A percentile compares a stretch with the other conserved stretches of the same genome.
Evolutionary conservation across 2,888 invertebrate species (phyloP).

Genomic region (Diarsia mendica): DNA sequence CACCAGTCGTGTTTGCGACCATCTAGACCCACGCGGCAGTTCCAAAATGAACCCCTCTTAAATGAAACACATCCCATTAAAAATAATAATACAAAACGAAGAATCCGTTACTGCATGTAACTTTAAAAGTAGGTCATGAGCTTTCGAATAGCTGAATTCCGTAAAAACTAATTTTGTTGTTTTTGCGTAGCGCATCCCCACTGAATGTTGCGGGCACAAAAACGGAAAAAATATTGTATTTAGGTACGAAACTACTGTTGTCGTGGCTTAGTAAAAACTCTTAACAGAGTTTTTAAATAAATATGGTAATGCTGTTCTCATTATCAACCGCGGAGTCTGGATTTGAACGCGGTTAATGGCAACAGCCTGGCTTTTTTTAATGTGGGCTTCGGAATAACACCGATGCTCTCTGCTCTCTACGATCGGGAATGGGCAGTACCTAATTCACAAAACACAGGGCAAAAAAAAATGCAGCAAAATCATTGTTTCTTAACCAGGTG

Average conservation of each 20-base stretch:
- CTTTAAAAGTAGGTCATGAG: conserved; percentile 42
- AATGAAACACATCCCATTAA: not conserved
- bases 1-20: too few relatives aligned
- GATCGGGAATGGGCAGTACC: not conserved
- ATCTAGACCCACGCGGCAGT: too few relatives aligned
- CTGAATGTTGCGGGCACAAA: conserved; percentile 26
- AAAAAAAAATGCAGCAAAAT: not conserved
- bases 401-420: not conserved
- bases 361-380: not conserved
- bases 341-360: not conserved
- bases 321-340: not conserved
- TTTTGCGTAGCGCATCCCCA: conserved; percentile 9
- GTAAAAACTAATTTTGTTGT: conserved; percentile 50
- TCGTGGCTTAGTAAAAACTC: not conserved
- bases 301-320: not conserved
- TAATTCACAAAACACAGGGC: not conserved
- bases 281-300: not conserved
- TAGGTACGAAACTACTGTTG: not conserved
- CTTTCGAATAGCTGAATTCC: conserved; percentile 44
- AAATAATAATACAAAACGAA: conserved; percentile 13
- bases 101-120: conserved; percentile 17
- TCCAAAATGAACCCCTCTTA: too few relatives aligned
- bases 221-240: conserved; percentile 10
- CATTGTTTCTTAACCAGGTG: too few relatives aligned
- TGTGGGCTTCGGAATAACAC: not conserved